These are phyloP conservation scores for Buteo buteo DNA, from an alignment of 2,113 vertebrate genomes.

Conservation along the genomic window DNA sequence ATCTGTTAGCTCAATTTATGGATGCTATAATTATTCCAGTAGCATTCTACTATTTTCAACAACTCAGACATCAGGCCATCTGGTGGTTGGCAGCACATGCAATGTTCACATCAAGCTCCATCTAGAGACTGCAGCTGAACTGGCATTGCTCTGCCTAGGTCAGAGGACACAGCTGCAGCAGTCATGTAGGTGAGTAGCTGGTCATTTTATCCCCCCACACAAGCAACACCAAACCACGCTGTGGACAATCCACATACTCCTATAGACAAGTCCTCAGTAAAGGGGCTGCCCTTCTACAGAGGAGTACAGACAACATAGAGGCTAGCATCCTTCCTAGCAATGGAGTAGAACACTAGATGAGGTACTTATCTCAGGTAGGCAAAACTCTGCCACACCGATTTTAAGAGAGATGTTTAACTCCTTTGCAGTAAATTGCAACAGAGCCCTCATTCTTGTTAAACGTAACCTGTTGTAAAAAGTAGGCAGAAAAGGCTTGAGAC, in stretches of 20 bases:
- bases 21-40: slow-evolving; percentile 46
- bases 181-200: neutral
- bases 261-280: neutral
- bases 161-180: neutral
- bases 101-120: neutral
- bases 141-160: neutral
- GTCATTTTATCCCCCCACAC: neutral
- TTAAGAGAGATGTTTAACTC: neutral
- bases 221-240: neutral
- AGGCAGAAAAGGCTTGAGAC: neutral
- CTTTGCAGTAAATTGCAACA: neutral
- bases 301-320: neutral
- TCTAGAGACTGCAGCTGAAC: neutral
- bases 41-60: slow-evolving; percentile 46
- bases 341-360: neutral
- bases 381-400: neutral
- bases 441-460: neutral
- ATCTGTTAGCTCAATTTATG: neutral
- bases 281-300: neutral
- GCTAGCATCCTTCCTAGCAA: neutral
- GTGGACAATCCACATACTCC: neutral
- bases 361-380: neutral
- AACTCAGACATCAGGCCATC: neutral
- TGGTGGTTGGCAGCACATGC: neutral
- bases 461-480: neutral